phyloP scores from a whole-genome alignment of 2,797 vertebrate species.

The Coranthus polyacanthus region DNA sequence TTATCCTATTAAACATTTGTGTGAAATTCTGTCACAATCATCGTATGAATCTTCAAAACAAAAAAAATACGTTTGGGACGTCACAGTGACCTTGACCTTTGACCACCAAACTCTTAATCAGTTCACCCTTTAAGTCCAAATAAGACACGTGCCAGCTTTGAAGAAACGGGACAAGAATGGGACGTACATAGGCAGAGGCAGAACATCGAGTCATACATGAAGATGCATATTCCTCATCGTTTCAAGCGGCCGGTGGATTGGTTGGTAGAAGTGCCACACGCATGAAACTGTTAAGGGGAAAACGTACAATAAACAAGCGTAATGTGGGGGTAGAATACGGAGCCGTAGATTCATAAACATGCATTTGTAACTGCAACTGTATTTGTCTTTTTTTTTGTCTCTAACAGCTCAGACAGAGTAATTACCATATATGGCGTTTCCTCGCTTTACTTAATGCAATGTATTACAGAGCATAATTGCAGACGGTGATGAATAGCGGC shows the following conservation, averaged over 20 bases:
- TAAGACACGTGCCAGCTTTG: no score
- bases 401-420: constrained; percentile 36
- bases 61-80: no score
- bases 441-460: constrained; percentile 64
- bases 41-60: no score
- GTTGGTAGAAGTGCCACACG: constrained; percentile 15
- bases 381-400: constrained; percentile 53
- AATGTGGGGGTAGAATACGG: constrained; percentile 2
- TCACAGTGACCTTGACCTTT: no score
- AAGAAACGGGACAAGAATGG: no score
- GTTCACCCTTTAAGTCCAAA: no score
- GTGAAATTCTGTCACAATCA: no score
- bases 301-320: constrained; percentile 7
- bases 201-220: constrained; percentile 15
- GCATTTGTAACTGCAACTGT: constrained; percentile 17
- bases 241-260: constrained; percentile 18
- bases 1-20: no score
- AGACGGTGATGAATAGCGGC: constrained; percentile 79
- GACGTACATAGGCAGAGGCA: no score
- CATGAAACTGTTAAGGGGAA: constrained; percentile 17
- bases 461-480: constrained; percentile 72
- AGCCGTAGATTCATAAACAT: constrained; percentile 10
- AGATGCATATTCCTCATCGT: constrained; percentile 28
- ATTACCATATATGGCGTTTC: constrained; percentile 57
- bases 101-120: no score